A percentile compares a stretch with the other conserved stretches of the same genome.
Conservation (phyloP, 2,113 vertebrate genomes). For the Sinosuthora webbiana region DNA sequence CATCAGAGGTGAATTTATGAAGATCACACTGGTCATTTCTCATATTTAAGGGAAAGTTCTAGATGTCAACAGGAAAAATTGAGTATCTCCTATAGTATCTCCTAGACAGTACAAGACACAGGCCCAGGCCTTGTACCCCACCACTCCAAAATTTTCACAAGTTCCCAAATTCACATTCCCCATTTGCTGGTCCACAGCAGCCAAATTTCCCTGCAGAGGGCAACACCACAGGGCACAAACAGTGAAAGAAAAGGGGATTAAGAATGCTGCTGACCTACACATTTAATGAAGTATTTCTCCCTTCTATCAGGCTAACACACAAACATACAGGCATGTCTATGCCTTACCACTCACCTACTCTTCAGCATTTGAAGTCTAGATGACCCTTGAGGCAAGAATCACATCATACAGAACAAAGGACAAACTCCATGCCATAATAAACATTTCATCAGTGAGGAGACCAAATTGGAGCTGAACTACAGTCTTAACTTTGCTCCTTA, state of each 20-base stretch:
- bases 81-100: background rate
- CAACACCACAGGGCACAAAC: background rate
- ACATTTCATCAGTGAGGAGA: background rate
- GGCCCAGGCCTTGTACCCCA: background rate
- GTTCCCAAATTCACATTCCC: background rate
- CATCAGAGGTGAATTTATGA: background rate
- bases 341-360: background rate
- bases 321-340: background rate
- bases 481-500: background rate
- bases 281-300: background rate
- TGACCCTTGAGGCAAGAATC: background rate
- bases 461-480: background rate
- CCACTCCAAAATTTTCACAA: background rate
- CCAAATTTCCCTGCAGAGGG: background rate
- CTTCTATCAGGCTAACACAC: background rate
- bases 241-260: background rate
- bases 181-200: background rate
- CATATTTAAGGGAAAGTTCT: background rate
- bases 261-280: background rate
- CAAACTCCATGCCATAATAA: background rate
- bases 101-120: background rate
- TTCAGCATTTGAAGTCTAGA: background rate
- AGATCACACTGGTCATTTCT: background rate
- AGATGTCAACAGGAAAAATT: background rate
- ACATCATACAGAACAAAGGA: background rate